Evolutionary conservation across 2,797 vertebrate genomes (phyloP), one percentile per base, ranked within the genome.

Genomic region (Meda fulgida): DNA sequence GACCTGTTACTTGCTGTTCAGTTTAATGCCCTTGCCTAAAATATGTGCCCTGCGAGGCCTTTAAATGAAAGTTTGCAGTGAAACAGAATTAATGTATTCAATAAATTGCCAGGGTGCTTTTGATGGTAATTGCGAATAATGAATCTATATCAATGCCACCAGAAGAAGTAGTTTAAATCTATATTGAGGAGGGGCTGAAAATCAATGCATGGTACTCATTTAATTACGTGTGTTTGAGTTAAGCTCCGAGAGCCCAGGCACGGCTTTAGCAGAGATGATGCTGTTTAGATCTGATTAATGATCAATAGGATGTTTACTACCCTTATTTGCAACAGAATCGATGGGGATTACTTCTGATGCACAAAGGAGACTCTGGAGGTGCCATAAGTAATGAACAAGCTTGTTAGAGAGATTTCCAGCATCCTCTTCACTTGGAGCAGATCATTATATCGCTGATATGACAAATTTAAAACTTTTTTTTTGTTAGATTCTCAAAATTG

Each of bases 191-290:
- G 70, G 75, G 83, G 23, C 38, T 82, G 69, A 53, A 85, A 88
- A 95, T 95, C 94, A 89, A 94, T 95, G 90, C 38, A 89, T 85
- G 91, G 90, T 90, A 88, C 89, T 93, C 89, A 92, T 93, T 95
- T 93, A 91, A 94, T 95, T 94, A 92, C 86, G 81, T 88, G 83
- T 88, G 86, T 84, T 86, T 88, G 88, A 83, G 86, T 86, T 92
- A 91, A 91, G 91, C 93, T 87, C 84, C 88, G 87, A 92, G 93
- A 92, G 89, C 88, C 87, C 46, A 75, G 73, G 89, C 91, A 94
- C 84, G 89, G 90, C 91, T 93, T 23, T 13, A 78, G 84, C 78
- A 71, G 63, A 90, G 88, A 88, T 84, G 78, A 67, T 88, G 90
- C 91, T 89, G 93, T 93, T 92, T 91, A 89, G 87, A 90, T 75